Base-by-base conservation (phyloP, 2,888 invertebrate genomes). In the Brenthis daphne region DNA sequence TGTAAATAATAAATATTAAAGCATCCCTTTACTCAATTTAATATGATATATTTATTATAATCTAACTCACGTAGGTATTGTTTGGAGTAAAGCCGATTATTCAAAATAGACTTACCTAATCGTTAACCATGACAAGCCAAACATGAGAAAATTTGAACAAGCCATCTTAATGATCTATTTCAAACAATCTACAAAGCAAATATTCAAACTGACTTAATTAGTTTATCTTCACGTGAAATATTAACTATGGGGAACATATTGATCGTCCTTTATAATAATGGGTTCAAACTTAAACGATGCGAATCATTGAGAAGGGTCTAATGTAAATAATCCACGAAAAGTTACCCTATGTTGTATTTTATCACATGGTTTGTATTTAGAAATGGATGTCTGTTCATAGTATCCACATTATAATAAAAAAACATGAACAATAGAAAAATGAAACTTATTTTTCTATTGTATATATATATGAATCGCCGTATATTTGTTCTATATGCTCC, bases 121-220 rank as follows among this genome's bases (percentile, higher is more conserved):
- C 47, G 43, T 67, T 67, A 72, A 69, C 63, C 65, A 24, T 68
- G 57, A 57, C 37, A 70, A 68, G 56, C 12, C 69, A 67, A 69
- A 70, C 65, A 68, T 70, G 65, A 65, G 65, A 65, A 69, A 84
- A 83, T 81, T 84, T 78, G 80, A 79, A 79, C 77, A 80, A 78
- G 76, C 82, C 80, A 80, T 85, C 86, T 86, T 88, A 87, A 85
- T 82, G 83, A 81, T 80, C 82, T 78, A 88, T 85, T 81, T 85
- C 86, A 87, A 88, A 88, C 86, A 89, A 87, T 90, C 85, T 86
- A 83, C 85, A 84, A 85, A 85, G 86, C 85, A 88, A 90, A 91
- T 87, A 89, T 86, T 85, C 84, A 85, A 88, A 88, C 86, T 85
- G 86, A 89, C 86, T 88, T 88, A 89, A 90, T 89, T 88, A 88